Base-by-base conservation (phyloP, 2,888 invertebrate genomes). In the Cheilosia pagana region DNA sequence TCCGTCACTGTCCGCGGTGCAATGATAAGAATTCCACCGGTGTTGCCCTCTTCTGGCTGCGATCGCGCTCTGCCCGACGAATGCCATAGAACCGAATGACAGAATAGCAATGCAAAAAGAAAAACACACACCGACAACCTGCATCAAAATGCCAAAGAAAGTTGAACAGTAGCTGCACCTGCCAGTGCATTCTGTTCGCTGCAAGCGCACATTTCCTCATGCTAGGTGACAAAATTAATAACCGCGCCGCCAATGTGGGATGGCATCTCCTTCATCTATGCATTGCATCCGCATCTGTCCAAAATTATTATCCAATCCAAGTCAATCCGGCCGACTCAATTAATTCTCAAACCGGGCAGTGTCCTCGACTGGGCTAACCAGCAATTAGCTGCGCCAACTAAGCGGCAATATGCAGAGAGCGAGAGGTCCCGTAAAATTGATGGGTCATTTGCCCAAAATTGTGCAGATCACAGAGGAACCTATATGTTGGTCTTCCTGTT, bases 11-110 rank as follows among this genome's bases (percentile, higher is more conserved):
- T 85, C 85, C 62, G 71, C 45, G n/a, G 57, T 70, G 50, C 85
- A 71, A 85, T 85, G 85, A 85, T 71, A 85, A 76, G 76, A 85
- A 85, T 85, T 81, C 50, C 85, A 71, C 43, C 43, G 85, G 81
- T 81, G 75, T 76, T 81, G 70, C 57, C 76, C 53, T 76, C 35
- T 48, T 76, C 35, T 48, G 25, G 59, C 39, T 63, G 52, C 48
- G 39, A 74, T 70, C 74, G 85, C 81, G 52, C 62, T 62, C 39
- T 28, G 59, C 57, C 39, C 53, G 52, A 53, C 53, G 75, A 63
- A 81, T 81, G 60, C 81, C 81, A 70, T 45, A 65, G 48, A 74
- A 57, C 72, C 79, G 67, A 75, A 55, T 59, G 67, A 76, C 75
- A 68, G 57, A 70, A 60, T 65, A 45, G 35, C 53, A 79, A 59